These are phyloP conservation scores for Leptinotarsa peninsularis DNA, from an alignment of 2,888 invertebrate species.

Conservation along the genomic window DNA sequence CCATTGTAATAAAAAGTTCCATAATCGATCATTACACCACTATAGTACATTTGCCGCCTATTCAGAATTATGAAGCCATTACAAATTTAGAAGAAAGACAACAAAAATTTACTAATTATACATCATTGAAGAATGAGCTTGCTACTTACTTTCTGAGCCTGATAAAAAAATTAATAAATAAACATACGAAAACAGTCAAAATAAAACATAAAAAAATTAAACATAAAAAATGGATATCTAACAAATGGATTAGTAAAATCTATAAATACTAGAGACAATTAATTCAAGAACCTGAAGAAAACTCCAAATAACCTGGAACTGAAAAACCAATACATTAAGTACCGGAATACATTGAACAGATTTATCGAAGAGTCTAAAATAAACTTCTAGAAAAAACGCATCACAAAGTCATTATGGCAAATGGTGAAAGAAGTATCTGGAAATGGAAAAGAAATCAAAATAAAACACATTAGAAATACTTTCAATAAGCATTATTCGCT, in stretches of 20 bases:
- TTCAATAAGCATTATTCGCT: not conserved
- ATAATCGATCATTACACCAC: not conserved
- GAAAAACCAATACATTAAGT: not conserved
- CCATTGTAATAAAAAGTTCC: slow-evolving; percentile 1
- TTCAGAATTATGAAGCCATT: slow-evolving; percentile 1
- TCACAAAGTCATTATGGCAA: slow-evolving; percentile 14
- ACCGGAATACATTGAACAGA: slow-evolving; percentile 8
- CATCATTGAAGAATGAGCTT: not conserved
- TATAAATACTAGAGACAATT: slow-evolving; percentile 7
- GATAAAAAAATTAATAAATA: not conserved
- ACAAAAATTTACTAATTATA: not conserved
- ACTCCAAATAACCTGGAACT: slow-evolving; percentile 13
- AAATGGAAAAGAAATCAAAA: not conserved
- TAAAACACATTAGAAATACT: not conserved
- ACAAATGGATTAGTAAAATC: not conserved
- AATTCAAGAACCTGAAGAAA: not conserved
- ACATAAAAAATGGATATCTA: slow-evolving; percentile 4
- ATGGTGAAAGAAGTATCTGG: slow-evolving; percentile 4
- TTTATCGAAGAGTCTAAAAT: slow-evolving; percentile 8
- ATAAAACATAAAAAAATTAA: slow-evolving; percentile 4
- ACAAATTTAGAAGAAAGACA: not conserved
- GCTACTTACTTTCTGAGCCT: slow-evolving; percentile 18
- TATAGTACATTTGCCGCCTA: slow-evolving; percentile 3
- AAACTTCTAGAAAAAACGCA: slow-evolving; percentile 1
- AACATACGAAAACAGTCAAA: slow-evolving; percentile 12